These are phyloP conservation scores for Paracyclopina nana DNA, from an alignment of 1,140 invertebrate genomes.

Conservation along the genomic window DNA sequence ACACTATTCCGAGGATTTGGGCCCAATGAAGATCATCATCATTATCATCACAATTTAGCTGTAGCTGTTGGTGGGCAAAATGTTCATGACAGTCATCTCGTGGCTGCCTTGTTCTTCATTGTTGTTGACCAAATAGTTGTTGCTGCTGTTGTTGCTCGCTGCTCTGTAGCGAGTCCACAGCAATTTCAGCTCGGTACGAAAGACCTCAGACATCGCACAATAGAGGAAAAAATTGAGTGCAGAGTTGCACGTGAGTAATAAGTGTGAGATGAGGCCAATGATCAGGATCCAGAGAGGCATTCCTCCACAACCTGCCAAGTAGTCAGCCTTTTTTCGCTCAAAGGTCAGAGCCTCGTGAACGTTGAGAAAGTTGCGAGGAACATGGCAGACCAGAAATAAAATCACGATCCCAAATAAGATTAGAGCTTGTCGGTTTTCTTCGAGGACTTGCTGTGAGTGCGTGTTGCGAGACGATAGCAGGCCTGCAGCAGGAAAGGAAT, in stretches of 20 bases:
- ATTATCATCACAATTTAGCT: neutral
- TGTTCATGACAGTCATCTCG: neutral
- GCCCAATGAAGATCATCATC: neutral
- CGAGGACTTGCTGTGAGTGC: neutral
- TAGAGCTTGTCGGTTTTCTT: neutral
- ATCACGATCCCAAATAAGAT: neutral
- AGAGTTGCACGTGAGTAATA: conserved; percentile 4
- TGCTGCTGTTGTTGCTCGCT: neutral
- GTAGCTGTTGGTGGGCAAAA: neutral
- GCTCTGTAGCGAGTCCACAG: neutral
- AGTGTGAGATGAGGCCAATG: neutral
- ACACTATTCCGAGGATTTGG: too few relatives aligned
- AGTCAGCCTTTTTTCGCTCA: neutral
- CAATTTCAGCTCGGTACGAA: conserved; percentile 2
- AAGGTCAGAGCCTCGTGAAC: neutral
- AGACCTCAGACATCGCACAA: conserved; percentile 2
- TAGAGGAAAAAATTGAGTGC: conserved; percentile 10
- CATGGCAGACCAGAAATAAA: neutral
- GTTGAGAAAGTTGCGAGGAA: neutral
- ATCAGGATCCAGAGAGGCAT: conserved; percentile 5
- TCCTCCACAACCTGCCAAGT: neutral
- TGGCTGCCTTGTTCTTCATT: neutral
- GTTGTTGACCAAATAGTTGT: neutral
- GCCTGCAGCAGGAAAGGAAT: neutral
- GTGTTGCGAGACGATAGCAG: neutral